These are phyloP conservation scores for Hycleus phaleratus DNA, from an alignment of 1,140 invertebrate genomes.

Conservation along the genomic window DNA sequence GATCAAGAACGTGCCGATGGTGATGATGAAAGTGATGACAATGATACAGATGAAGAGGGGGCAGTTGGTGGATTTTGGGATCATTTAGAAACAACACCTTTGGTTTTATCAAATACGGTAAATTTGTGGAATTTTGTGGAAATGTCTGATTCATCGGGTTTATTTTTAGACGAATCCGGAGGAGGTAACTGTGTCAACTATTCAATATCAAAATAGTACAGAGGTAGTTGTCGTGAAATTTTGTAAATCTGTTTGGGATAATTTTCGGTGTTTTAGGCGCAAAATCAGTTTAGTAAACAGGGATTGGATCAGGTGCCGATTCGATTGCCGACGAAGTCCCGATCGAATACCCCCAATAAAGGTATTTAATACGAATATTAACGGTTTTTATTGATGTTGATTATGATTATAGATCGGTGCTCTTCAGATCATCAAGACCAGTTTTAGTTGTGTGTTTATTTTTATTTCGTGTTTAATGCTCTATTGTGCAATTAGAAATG, in stretches of 20 bases:
- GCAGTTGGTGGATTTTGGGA: constrained; percentile 36
- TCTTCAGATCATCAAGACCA: constrained; percentile 10
- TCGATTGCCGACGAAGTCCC: constrained; percentile 30
- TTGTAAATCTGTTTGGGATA: constrained; percentile 4
- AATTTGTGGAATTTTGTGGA: background rate
- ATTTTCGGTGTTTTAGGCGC: constrained; percentile 9
- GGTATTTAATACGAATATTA: constrained; percentile 16
- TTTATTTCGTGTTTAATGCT: background rate
- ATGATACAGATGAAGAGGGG: constrained; percentile 34
- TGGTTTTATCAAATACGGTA: background rate
- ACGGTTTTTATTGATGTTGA: background rate
- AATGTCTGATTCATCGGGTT: background rate
- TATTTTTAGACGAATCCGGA: constrained; percentile 23
- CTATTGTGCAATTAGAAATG: background rate
- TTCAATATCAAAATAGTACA: constrained; percentile 21
- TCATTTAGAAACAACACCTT: background rate
- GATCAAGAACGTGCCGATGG: constrained; percentile 36
- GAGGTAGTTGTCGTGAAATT: constrained; percentile 13
- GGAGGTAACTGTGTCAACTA: constrained; percentile 18
- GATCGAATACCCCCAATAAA: constrained; percentile 32
- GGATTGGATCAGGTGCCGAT: constrained; percentile 40
- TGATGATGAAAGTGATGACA: constrained; percentile 30
- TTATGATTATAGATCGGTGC: constrained; percentile 12
- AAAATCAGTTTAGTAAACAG: constrained; percentile 22
- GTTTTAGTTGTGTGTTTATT: constrained; percentile 6